These are phyloP conservation scores for Cercopithecus hamlyni DNA, from an alignment of 2,797 vertebrate species.

Conservation along the genomic window DNA sequence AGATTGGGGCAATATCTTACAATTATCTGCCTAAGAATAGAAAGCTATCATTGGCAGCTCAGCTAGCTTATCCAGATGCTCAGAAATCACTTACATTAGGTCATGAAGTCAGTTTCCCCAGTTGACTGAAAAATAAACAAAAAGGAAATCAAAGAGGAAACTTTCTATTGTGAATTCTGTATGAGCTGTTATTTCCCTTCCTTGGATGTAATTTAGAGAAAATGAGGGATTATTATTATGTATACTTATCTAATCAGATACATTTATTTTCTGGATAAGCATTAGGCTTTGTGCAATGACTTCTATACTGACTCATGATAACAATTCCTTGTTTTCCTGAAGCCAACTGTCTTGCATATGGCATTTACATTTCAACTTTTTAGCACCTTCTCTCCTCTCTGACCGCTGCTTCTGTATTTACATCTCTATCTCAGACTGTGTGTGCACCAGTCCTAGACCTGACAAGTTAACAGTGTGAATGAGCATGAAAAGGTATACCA, in stretches of 20 bases:
- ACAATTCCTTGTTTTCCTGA: slow-evolving; percentile 17
- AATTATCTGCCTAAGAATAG: not conserved
- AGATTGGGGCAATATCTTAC: slow-evolving; percentile 10
- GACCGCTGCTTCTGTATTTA: not conserved
- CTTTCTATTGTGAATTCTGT: not conserved
- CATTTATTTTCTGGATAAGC: slow-evolving; percentile 24
- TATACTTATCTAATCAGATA: slow-evolving; percentile 25
- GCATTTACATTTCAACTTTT: not conserved
- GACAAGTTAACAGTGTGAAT: not conserved
- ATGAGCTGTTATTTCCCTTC: slow-evolving; percentile 10
- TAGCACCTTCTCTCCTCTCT: not conserved
- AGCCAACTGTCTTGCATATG: not conserved
- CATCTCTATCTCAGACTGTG: not conserved
- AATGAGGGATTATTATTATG: not conserved
- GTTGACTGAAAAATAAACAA: slow-evolving; percentile 64
- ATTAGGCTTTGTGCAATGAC: not conserved
- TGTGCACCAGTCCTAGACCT: not conserved
- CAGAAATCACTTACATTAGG: slow-evolving; percentile 36
- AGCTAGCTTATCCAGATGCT: not conserved
- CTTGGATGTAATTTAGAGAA: slow-evolving; percentile 37
- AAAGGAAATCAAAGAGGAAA: slow-evolving; percentile 55
- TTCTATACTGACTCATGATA: not conserved
- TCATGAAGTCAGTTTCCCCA: slow-evolving; percentile 50
- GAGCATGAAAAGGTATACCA: not conserved
- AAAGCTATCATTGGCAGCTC: not conserved